Evolutionary conservation across 1,140 invertebrate genomes (phyloP).

Genomic region (Radopholus similis): DNA sequence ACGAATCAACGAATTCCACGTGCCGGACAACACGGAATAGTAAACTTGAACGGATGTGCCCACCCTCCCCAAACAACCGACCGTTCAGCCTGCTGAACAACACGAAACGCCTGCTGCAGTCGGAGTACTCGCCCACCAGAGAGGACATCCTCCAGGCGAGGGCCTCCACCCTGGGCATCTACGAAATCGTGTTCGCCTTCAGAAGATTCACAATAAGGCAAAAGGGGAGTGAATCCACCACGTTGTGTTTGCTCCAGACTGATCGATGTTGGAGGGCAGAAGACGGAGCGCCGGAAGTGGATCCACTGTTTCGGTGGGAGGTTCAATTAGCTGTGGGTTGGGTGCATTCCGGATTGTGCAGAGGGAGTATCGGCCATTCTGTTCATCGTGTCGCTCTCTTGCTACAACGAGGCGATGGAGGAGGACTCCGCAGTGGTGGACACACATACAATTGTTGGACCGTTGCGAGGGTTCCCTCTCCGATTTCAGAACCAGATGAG

Average conservation of each 20-base stretch:
- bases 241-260: conserved; percentile 1
- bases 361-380: conserved; percentile 20
- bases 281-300: conserved; percentile 8
- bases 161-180: conserved; percentile 14
- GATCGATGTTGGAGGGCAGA: conserved; percentile 18
- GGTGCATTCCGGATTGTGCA: neutral
- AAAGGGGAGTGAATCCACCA: too few species aligned
- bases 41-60: neutral
- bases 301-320: neutral
- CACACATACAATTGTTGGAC: neutral
- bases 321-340: conserved; percentile 72
- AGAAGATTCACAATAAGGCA: conserved; percentile 22
- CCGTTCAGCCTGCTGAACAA: conserved; percentile 12
- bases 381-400: conserved; percentile 17
- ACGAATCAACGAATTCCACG: conserved; percentile 12
- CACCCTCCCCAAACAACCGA: neutral
- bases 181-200: conserved; percentile 22
- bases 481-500: conserved; percentile 8
- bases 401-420: conserved; percentile 12
- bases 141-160: conserved; percentile 19
- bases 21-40: conserved; percentile 24
- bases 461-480: too few species aligned
- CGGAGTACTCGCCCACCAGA: conserved; percentile 4
- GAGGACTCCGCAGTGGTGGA: conserved; percentile 7
- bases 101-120: neutral